Conservation (phyloP, 2,113 vertebrate genomes). For the Nanorana parkeri region DNA sequence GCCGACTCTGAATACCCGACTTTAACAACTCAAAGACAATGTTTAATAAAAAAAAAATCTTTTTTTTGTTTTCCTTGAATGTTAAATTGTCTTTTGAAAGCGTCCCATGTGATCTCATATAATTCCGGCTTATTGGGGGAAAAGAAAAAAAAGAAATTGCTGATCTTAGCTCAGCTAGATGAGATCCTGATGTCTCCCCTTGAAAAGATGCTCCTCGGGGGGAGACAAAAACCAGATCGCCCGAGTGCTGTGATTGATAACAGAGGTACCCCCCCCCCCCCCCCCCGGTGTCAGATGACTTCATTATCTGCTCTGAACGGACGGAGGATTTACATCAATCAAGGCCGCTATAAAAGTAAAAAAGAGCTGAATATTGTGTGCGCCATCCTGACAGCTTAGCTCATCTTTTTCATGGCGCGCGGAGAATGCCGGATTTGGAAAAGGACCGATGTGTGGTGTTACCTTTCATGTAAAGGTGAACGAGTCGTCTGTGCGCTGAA, state of each 20-base stretch:
- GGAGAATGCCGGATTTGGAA: slow-evolving; percentile 3
- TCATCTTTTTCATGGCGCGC: background rate
- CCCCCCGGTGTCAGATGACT: slow-evolving; percentile 44
- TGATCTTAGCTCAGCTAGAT: slow-evolving; percentile 53
- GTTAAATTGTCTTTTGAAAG: slow-evolving; percentile 24
- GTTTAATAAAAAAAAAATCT: no score
- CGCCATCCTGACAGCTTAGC: slow-evolving; percentile 16
- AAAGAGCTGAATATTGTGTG: slow-evolving; percentile 29
- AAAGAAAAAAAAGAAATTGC: slow-evolving; percentile 26
- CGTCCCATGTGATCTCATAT: slow-evolving; percentile 35
- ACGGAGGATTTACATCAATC: slow-evolving; percentile 47
- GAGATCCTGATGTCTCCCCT: slow-evolving; percentile 54
- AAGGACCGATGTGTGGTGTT: background rate
- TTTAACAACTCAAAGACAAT: slow-evolving; percentile 35
- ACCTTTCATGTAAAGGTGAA: background rate
- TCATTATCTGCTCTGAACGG: slow-evolving; percentile 40
- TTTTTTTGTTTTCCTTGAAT: slow-evolving; percentile 25
- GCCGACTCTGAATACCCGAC: background rate
- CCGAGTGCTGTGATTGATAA: slow-evolving; percentile 48
- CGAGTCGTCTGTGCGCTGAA: background rate
- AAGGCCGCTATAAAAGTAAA: slow-evolving; percentile 8
- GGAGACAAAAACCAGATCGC: slow-evolving; percentile 45
- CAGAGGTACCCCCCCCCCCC: slow-evolving; percentile 54
- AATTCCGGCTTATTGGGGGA: slow-evolving; percentile 33
- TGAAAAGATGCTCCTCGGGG: slow-evolving; percentile 50